phyloP scores from a whole-genome alignment of 2,113 vertebrate genomes.

The Syngnathus floridae region DNA sequence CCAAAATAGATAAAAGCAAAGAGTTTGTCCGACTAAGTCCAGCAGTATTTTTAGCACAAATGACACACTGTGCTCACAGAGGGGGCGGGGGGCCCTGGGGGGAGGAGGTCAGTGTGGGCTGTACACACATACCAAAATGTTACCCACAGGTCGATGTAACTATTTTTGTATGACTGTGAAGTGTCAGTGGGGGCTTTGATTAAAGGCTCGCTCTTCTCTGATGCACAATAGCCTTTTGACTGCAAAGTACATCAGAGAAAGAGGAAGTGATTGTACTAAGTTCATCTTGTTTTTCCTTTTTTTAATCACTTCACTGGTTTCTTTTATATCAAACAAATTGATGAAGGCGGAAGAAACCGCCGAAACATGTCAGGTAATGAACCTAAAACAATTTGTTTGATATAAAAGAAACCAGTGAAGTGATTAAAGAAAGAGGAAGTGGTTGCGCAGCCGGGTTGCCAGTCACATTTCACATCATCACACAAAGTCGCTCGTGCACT shows the following conservation, averaged over 20 bases:
- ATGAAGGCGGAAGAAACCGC: too few relatives aligned
- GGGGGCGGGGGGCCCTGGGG: conserved; percentile 22
- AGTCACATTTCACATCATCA: neutral
- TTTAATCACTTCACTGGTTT: too few relatives aligned
- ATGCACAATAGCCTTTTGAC: neutral
- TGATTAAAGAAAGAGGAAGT: conserved; percentile 6
- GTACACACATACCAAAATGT: conserved; percentile 47
- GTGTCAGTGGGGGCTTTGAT: conserved; percentile 24
- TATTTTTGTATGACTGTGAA: conserved; percentile 38
- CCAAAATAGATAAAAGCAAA: conserved; percentile 64
- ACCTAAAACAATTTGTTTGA: too few relatives aligned
- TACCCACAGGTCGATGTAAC: conserved; percentile 40
- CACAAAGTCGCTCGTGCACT: neutral
- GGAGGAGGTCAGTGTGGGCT: conserved; percentile 32
- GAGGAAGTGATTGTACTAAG: neutral
- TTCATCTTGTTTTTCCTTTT: too few relatives aligned
- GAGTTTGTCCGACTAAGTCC: conserved; percentile 41
- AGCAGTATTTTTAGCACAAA: conserved; percentile 65
- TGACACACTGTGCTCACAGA: conserved; percentile 40
- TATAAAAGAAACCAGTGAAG: too few relatives aligned
- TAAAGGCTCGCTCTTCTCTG: conserved; percentile 8
- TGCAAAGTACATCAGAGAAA: neutral
- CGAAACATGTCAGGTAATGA: too few relatives aligned
- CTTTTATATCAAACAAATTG: too few relatives aligned
- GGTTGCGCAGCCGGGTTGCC: neutral